These are phyloP conservation scores for Meteorus cinctellus DNA, from an alignment of 2,888 invertebrate species.

Conservation along the genomic window DNA sequence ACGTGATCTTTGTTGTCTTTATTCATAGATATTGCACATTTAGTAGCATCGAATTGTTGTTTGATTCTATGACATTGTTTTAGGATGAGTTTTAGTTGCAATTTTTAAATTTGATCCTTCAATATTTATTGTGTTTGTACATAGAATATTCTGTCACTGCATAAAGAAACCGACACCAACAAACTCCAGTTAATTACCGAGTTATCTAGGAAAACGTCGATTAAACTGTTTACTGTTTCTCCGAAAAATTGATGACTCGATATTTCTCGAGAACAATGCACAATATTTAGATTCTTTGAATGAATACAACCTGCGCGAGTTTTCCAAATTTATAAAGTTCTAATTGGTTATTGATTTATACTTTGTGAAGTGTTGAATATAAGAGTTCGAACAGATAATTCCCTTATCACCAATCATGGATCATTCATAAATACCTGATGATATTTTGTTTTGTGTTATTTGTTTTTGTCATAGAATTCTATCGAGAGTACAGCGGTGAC, in stretches of 20 bases:
- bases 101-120: background rate
- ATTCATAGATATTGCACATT: background rate
- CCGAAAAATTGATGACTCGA: background rate
- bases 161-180: background rate
- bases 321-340: background rate
- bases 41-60: background rate
- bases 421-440: background rate
- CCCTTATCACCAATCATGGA: background rate
- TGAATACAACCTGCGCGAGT: no score
- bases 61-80: background rate
- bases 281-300: no score
- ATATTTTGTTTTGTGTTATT: background rate
- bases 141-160: no score
- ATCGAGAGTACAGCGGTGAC: background rate
- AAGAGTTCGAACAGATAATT: background rate
- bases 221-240: background rate
- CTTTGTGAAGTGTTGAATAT: background rate
- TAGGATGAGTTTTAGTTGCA: background rate
- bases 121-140: background rate
- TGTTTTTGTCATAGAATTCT: background rate
- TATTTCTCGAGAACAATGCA: background rate
- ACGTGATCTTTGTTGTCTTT: constrained; percentile 27
- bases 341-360: background rate
- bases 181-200: background rate
- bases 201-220: background rate